phyloP scores from a whole-genome alignment of 30 jellyfish, hydroid and myxozoan genomes.

The Aurelia sp. region DNA sequence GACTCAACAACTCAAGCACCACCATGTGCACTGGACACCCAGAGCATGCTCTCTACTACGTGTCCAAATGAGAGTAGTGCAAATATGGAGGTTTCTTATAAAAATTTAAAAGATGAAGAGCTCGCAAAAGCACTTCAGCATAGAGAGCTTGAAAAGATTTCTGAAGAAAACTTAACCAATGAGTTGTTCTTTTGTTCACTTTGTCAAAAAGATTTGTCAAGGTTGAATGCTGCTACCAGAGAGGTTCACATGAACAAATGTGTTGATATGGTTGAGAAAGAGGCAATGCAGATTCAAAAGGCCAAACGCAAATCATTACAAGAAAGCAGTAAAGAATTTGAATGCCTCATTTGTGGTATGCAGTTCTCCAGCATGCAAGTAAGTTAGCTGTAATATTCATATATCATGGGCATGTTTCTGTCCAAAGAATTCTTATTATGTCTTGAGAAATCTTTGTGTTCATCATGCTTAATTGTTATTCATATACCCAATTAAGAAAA shows the following conservation, averaged over 20 bases:
- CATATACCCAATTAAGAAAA: too few relatives aligned
- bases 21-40: too few relatives aligned
- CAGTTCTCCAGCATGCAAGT: conserved; percentile 41
- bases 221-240: conserved; percentile 38
- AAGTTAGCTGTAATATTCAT: too few relatives aligned
- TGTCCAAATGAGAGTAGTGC: background rate
- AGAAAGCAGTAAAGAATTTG: conserved; percentile 32
- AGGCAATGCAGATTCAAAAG: conserved; percentile 1
- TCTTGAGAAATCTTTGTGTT: too few relatives aligned
- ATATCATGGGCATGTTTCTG: too few relatives aligned
- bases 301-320: conserved; percentile 43
- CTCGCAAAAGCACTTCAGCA: conserved; percentile 49
- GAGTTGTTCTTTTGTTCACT: conserved; percentile 39
- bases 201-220: conserved; percentile 52
- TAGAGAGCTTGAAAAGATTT: conserved; percentile 29
- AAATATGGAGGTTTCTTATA: background rate
- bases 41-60: too few relatives aligned
- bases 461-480: too few relatives aligned
- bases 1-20: background rate
- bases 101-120: conserved; percentile 30
- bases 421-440: too few relatives aligned
- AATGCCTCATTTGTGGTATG: conserved; percentile 54
- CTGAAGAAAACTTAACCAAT: conserved; percentile 41
- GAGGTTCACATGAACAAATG: conserved; percentile 60
- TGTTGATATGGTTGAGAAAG: conserved; percentile 50